Percentiles rank a stretch among this genome's conserved stretches.
These are phyloP conservation scores for Gorsachius magnificus DNA, from an alignment of 2,797 vertebrate genomes.

Conservation along the genomic window DNA sequence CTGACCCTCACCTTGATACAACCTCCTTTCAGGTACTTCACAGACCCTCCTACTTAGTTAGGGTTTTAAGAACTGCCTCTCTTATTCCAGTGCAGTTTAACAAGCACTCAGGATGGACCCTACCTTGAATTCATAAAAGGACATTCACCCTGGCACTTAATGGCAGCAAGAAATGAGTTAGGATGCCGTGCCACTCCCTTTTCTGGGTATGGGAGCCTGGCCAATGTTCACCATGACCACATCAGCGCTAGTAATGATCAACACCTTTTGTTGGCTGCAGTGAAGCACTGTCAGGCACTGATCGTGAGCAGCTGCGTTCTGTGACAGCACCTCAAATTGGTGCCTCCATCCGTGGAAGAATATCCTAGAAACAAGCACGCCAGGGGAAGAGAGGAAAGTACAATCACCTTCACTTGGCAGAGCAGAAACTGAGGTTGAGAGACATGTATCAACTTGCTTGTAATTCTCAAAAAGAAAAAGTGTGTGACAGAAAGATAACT, in stretches of 20 bases:
- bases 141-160: neutral
- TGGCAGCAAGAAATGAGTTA: neutral
- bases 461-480: neutral
- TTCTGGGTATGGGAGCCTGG: neutral
- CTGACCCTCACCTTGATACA: fast-evolving
- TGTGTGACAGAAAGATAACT: neutral
- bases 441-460: neutral
- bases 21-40: neutral
- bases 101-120: neutral
- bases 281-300: neutral
- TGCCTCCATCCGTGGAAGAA: neutral
- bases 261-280: neutral
- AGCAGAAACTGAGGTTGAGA: neutral
- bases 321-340: neutral
- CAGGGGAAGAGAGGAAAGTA: neutral
- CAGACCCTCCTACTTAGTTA: neutral
- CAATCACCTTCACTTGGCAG: neutral
- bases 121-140: neutral
- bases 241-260: neutral
- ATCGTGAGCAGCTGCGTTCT: neutral
- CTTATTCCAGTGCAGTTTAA: neutral
- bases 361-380: neutral
- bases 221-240: neutral
- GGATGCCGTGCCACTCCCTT: neutral
- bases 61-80: neutral